A percentile compares a stretch with the other conserved stretches of the same genome.
Evolutionary conservation across 2,113 vertebrate species (phyloP).

Genomic region (Psittacus erithacus): DNA sequence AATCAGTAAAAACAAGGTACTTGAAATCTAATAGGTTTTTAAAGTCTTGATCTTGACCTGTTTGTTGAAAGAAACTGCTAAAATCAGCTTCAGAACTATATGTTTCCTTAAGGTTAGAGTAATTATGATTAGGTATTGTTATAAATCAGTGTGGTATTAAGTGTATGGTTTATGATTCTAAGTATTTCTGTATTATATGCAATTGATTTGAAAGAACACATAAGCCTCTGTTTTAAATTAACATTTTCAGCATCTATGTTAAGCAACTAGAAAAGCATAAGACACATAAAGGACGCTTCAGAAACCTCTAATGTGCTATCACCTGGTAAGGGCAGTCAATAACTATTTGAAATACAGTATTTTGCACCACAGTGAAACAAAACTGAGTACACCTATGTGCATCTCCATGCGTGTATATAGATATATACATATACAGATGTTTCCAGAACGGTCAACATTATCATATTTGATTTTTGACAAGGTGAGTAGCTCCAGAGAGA

Average conservation of each 20-base stretch:
- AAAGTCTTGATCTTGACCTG: neutral
- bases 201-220: neutral
- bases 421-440: neutral
- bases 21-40: neutral
- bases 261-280: neutral
- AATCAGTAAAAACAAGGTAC: neutral
- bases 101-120: neutral
- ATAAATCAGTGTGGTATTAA: neutral
- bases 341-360: neutral
- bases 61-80: neutral
- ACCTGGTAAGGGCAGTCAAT: neutral
- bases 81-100: neutral
- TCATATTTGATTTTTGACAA: neutral
- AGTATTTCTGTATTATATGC: neutral
- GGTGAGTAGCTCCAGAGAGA: neutral
- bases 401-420: accelerated
- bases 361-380: neutral
- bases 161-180: neutral
- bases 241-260: neutral
- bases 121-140: neutral
- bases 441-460: neutral
- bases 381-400: neutral
- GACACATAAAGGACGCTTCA: neutral
- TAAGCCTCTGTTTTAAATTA: neutral
- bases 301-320: neutral